Conservation (phyloP, 2,113 vertebrate species). For the Hystrix cristata region DNA sequence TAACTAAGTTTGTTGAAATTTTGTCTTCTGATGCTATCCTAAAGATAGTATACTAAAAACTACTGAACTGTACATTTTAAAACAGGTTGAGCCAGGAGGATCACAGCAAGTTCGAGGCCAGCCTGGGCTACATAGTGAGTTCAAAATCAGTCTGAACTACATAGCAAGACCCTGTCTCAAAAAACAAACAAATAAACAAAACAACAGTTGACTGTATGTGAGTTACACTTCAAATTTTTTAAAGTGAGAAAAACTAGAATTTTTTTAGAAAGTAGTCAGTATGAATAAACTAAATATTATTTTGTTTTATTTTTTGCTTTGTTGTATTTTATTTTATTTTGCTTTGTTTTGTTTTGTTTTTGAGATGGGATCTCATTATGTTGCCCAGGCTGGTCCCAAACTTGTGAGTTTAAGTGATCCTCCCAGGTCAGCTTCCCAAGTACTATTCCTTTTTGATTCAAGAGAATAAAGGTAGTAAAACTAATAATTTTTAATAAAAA, state of each 20-base stretch:
- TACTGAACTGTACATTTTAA: neutral
- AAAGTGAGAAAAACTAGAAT: neutral
- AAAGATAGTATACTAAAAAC: neutral
- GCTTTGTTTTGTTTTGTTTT: neutral
- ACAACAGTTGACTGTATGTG: neutral
- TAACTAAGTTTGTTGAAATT: neutral
- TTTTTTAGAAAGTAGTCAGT: neutral
- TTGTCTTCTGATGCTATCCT: neutral
- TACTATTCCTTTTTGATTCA: neutral
- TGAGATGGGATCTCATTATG: neutral
- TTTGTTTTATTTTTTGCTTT: neutral
- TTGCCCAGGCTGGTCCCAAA: neutral
- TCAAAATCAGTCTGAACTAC: too few relatives aligned
- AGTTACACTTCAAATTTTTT: neutral
- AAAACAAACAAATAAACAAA: neutral
- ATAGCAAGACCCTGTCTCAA: neutral
- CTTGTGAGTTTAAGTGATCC: neutral
- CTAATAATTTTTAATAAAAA: conserved; percentile 31
- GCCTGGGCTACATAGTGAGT: neutral
- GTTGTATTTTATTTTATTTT: neutral
- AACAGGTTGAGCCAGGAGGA: neutral
- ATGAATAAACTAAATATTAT: neutral
- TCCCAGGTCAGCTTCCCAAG: neutral
- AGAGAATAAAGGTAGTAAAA: neutral
- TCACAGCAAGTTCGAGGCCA: neutral